Percentiles rank a stretch among this genome's conserved stretches.
Evolutionary conservation across 1,140 invertebrate genomes (phyloP).

Genomic region (Lerema accius): DNA sequence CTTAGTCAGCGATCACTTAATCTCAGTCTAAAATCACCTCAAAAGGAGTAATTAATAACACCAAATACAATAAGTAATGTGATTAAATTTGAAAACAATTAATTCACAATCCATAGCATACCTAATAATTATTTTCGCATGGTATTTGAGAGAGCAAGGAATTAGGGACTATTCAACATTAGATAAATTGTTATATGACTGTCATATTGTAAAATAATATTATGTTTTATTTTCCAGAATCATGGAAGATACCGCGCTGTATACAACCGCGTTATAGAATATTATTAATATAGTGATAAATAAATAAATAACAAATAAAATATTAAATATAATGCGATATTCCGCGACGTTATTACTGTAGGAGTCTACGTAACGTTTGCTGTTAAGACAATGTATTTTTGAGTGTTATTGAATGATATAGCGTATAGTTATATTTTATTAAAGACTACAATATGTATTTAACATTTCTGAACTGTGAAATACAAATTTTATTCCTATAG

Average conservation of each 20-base stretch:
- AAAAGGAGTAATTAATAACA: no score
- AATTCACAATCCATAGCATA: no score
- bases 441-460: constrained; percentile 73
- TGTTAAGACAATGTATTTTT: constrained; percentile 75
- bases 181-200: no score
- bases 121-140: no score
- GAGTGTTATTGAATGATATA: constrained; percentile 74
- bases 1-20: no score
- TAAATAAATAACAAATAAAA: constrained; percentile 27
- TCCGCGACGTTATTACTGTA: constrained; percentile 18
- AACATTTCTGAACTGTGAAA: constrained; percentile 73
- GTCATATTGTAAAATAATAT: no score
- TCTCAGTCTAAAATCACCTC: no score
- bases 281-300: constrained; percentile 38
- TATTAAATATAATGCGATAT: constrained; percentile 31
- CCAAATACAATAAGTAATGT: no score
- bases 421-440: constrained; percentile 77
- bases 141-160: no score
- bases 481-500: constrained; percentile 80
- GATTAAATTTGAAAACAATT: no score
- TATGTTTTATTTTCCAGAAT: constrained; percentile 31
- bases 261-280: constrained; percentile 39
- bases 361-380: constrained; percentile 46
- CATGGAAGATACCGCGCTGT: constrained; percentile 38
- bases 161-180: no score